Base-by-base conservation (phyloP, 2,888 invertebrate species). In the Leptura quadrifasciata region DNA sequence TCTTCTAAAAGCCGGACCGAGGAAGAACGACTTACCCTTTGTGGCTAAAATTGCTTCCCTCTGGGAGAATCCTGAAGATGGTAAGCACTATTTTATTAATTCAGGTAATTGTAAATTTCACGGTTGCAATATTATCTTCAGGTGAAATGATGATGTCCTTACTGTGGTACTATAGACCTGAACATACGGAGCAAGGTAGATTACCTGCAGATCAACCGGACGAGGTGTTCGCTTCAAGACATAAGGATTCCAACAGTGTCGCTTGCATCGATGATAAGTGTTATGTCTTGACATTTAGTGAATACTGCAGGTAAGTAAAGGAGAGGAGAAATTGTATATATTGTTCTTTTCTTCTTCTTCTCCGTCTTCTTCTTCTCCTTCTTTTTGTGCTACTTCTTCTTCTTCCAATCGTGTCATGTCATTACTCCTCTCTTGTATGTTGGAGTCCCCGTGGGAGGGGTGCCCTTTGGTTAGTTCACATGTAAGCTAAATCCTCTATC, bases 191-290 rank as follows among this genome's bases (percentile, higher is more conserved):
- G 86, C 94, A 94, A 86, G 98, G 97, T 24, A 93, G 96, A 35
- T 93, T 94, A 85, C 92, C 93, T 17, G 92, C 92, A 67, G 96
- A 97, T 89, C 94, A 95, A 87, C 93, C 94, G 12, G 97, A 97
- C 88, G 98, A 98, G 90, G 95, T 98, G 76, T 98, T 98, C 90
- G 98, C 98, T 60, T 98, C 98, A 21, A 93, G 97, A 76, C 98
- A 98, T 90, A 93, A 96, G 78, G 98, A 98, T 91, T 96, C 96
- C 81, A 97, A 97, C 90, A 97, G 97, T 85, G 98, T 98, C 75
- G 98, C 98, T 75, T 98, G 98, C 89, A 98, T 98, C 86, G 98
- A 98, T 89, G 98, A 98, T 91, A 97, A 97, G 90, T 98, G 98
- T 90, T 98, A 96, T 90, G 98, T 98, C 79, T 93, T 98, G 84